Evolutionary conservation across 2,113 vertebrate genomes (phyloP).

Genomic region (Spea bombifrons): DNA sequence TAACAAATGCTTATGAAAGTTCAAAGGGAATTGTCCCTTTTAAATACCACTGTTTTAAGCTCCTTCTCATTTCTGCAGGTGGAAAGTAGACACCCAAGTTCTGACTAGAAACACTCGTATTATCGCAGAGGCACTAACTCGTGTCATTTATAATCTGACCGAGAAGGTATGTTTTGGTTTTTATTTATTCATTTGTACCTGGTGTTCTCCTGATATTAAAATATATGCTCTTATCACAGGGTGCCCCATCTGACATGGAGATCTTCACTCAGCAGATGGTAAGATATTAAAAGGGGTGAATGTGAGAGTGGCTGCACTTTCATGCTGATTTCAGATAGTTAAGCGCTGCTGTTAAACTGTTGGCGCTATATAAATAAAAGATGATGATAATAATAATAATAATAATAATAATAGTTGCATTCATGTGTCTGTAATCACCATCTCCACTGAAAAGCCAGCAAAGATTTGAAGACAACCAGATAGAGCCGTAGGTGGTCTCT

Average conservation of each 20-base stretch:
- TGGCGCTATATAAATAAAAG: too few relatives aligned
- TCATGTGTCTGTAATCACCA: too few relatives aligned
- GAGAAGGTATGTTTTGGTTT: slow-evolving; percentile 77
- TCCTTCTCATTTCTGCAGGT: slow-evolving; percentile 58
- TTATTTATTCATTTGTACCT: neutral
- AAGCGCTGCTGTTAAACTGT: too few relatives aligned
- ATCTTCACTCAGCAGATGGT: slow-evolving; percentile 98
- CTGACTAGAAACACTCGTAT: slow-evolving; percentile 88
- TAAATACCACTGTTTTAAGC: neutral
- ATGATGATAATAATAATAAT: too few relatives aligned
- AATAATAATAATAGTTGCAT: too few relatives aligned
- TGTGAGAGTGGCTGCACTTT: neutral
- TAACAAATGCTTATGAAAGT: too few relatives aligned
- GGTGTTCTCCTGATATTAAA: too few relatives aligned
- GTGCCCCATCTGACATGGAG: slow-evolving; percentile 83
- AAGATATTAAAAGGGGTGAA: slow-evolving; percentile 46
- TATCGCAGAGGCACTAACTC: slow-evolving; percentile 86
- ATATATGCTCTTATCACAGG: slow-evolving; percentile 60
- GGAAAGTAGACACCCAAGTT: slow-evolving; percentile 81
- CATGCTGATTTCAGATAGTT: too few relatives aligned
- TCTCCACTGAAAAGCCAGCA: too few relatives aligned
- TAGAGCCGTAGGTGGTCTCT: too few relatives aligned
- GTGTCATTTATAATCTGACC: slow-evolving; percentile 96
- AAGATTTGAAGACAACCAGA: too few relatives aligned
- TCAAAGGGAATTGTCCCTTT: too few relatives aligned